Evolutionary conservation across 2,797 vertebrate genomes (phyloP).

Genomic region (Pangasius krempfi): DNA sequence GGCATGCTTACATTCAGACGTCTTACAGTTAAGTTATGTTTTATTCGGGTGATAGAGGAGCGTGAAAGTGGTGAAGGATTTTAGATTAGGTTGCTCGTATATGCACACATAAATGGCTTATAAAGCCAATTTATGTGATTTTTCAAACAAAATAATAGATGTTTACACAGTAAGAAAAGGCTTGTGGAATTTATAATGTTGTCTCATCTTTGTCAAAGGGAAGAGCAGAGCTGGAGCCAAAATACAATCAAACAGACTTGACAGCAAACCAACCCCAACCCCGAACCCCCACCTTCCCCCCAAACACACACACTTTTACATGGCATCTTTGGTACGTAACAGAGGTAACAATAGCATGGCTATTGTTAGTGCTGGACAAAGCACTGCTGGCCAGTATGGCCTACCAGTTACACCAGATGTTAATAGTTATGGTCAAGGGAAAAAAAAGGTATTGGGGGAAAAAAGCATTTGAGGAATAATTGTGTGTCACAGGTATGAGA

Average conservation of each 20-base stretch:
- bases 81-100: not conserved
- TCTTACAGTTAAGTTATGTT: not conserved
- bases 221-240: conserved; percentile 18
- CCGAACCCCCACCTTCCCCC: not conserved
- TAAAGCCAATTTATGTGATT: not conserved
- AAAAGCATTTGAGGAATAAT: not conserved
- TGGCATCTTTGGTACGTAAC: conserved; percentile 33
- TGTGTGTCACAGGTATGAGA: not conserved
- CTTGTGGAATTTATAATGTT: not conserved
- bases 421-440: not conserved
- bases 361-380: conserved; percentile 74
- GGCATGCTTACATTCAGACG: not conserved
- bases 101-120: not conserved
- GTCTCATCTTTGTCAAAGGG: not conserved
- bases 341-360: conserved; percentile 71
- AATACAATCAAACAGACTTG: conserved; percentile 19
- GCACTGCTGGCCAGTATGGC: conserved; percentile 58
- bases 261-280: conserved; percentile 6
- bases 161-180: not conserved
- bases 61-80: too few relatives aligned
- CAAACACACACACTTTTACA: conserved; percentile 37
- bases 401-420: not conserved
- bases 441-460: not conserved
- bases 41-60: not conserved
- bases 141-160: not conserved